phyloP scores from a whole-genome alignment of 2,797 vertebrate species.

The Acanthurus tractus region DNA sequence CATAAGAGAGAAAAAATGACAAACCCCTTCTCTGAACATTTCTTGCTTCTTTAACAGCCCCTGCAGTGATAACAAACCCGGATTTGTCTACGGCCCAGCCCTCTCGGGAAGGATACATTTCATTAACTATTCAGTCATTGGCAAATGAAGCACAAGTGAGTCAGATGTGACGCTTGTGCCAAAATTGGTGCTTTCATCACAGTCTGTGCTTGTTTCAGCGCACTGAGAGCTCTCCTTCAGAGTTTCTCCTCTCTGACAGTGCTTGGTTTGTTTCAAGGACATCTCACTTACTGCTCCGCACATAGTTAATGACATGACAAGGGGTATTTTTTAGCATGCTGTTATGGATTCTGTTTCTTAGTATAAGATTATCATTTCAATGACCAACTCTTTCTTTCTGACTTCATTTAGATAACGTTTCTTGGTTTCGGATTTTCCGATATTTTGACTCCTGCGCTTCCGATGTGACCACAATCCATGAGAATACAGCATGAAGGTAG shows the following conservation, averaged over 20 bases:
- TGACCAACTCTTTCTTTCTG: neutral
- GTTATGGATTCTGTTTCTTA: neutral
- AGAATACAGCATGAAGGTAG: neutral
- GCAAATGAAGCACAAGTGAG: slow-evolving; percentile 54
- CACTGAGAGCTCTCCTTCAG: slow-evolving; percentile 29
- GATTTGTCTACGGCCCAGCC: slow-evolving; percentile 72
- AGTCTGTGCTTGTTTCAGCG: slow-evolving; percentile 48
- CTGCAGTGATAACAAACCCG: slow-evolving; percentile 77
- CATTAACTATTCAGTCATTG: slow-evolving; percentile 75
- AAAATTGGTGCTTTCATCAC: slow-evolving; percentile 50
- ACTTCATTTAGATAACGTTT: neutral
- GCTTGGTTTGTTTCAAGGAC: slow-evolving; percentile 34
- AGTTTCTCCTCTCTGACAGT: slow-evolving; percentile 21
- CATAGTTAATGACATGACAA: slow-evolving; percentile 3
- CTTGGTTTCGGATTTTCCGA: neutral
- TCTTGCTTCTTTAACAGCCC: slow-evolving; percentile 61
- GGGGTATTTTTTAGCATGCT: neutral
- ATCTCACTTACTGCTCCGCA: neutral
- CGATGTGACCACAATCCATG: neutral
- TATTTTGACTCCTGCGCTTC: neutral
- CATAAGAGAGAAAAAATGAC: slow-evolving; percentile 41
- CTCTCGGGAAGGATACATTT: slow-evolving; percentile 69
- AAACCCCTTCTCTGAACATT: slow-evolving; percentile 55
- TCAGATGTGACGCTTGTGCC: slow-evolving; percentile 46
- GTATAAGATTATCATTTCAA: neutral